A percentile compares a stretch with the other conserved stretches of the same genome.
These are phyloP conservation scores for Platysternon megacephalum DNA, from an alignment of 2,113 vertebrate genomes.

Conservation along the genomic window DNA sequence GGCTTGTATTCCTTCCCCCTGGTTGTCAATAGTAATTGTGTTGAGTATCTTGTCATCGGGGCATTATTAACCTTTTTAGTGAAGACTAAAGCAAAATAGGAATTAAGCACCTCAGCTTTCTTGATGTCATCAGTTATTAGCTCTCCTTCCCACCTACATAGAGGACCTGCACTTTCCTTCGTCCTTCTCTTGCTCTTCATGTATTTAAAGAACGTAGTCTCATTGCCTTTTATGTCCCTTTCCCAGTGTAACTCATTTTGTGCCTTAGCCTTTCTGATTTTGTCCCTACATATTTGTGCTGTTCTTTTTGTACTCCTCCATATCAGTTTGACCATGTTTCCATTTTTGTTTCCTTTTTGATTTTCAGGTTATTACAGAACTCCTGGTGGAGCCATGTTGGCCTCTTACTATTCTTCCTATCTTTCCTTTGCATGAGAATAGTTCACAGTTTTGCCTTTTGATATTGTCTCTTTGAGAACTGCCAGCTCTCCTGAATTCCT, in stretches of 20 bases:
- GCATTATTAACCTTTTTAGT: background rate
- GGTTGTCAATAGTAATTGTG: background rate
- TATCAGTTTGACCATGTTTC: background rate
- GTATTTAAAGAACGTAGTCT: background rate
- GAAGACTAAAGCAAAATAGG: background rate
- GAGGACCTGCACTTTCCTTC: background rate
- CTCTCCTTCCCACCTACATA: background rate
- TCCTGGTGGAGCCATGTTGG: background rate
- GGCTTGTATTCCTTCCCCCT: no score
- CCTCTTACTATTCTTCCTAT: background rate
- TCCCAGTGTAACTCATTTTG: background rate
- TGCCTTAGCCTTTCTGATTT: background rate
- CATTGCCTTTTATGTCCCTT: background rate
- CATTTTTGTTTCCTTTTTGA: background rate
- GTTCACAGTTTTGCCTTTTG: background rate
- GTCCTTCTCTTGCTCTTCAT: background rate
- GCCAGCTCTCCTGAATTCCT: background rate
- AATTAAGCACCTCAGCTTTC: background rate
- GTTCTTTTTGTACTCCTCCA: background rate
- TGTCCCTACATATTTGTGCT: background rate
- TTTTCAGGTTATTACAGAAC: background rate
- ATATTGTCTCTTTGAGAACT: background rate
- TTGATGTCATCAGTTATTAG: background rate
- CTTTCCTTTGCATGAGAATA: background rate
- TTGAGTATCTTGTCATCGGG: no score